Evolutionary conservation across 23 tunicate genomes (phyloP).

Genomic region (Styela clava): DNA sequence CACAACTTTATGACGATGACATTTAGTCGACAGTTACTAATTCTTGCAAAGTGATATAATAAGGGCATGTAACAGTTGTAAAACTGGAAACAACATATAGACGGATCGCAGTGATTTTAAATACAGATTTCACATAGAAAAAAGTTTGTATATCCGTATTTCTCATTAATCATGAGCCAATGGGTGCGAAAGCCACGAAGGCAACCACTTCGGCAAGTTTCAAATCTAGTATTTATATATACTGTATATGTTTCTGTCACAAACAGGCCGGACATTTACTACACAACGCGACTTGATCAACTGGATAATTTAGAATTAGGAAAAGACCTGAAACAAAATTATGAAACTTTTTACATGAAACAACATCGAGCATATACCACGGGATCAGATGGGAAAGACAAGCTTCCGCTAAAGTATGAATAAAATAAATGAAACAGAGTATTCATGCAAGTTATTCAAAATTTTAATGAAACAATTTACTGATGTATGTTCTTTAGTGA

Average conservation of each 20-base stretch:
- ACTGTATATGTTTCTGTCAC: not conserved
- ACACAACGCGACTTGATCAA: slow-evolving; percentile 33
- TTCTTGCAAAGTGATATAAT: no score
- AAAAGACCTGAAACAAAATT: slow-evolving; percentile 41
- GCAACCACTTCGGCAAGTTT: no score
- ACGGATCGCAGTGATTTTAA: no score
- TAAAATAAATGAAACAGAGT: not conserved
- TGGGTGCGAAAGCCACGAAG: no score
- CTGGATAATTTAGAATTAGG: slow-evolving; percentile 44
- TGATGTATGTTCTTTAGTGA: not conserved
- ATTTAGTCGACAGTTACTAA: no score
- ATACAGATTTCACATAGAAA: no score
- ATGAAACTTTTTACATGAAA: slow-evolving; percentile 33
- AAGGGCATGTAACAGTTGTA: no score
- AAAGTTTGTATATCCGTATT: no score
- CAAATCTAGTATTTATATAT: no score
- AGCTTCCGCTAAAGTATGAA: slow-evolving; percentile 40
- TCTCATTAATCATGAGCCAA: no score
- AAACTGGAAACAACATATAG: no score
- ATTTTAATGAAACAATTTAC: not conserved
- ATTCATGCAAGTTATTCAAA: not conserved
- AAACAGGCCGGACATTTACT: slow-evolving; percentile 55
- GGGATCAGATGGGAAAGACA: slow-evolving; percentile 58
- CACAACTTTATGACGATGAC: no score
- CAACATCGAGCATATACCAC: slow-evolving; percentile 30